Evolutionary conservation across 1,140 invertebrate species (phyloP).

Genomic region (Geopemphigus sp.): DNA sequence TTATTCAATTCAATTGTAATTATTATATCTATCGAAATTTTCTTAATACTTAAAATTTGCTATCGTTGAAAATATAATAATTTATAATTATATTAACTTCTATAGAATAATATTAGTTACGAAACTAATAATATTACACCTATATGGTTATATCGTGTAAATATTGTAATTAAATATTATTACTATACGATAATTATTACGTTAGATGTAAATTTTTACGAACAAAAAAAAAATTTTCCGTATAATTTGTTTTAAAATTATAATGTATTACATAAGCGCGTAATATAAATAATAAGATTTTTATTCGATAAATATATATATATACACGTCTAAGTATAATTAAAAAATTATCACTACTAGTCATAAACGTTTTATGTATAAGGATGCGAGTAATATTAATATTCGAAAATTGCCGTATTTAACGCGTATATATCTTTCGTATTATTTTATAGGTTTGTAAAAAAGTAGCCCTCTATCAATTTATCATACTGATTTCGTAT

Average conservation of each 20-base stretch:
- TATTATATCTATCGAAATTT: background rate
- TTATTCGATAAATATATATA: no score
- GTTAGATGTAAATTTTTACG: background rate
- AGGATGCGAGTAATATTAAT: constrained; percentile 3
- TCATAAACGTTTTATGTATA: constrained; percentile 8
- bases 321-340: background rate
- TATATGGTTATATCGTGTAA: constrained; percentile 8
- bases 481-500: constrained; percentile 26
- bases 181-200: background rate
- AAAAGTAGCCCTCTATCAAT: background rate
- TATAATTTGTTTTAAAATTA: background rate
- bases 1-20: background rate
- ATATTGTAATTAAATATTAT: constrained; percentile 21
- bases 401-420: background rate
- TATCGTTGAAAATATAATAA: no score
- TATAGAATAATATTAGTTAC: constrained; percentile 1
- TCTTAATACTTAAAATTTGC: background rate
- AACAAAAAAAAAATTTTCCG: background rate
- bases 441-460: constrained; percentile 11
- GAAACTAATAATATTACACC: background rate
- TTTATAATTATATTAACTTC: constrained; percentile 8
- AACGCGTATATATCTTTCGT: constrained; percentile 2
- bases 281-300: no score
- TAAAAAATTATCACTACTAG: background rate
- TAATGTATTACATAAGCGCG: background rate